phyloP scores from a whole-genome alignment of 1,140 invertebrate species.

The Drosophila virilis region DNA sequence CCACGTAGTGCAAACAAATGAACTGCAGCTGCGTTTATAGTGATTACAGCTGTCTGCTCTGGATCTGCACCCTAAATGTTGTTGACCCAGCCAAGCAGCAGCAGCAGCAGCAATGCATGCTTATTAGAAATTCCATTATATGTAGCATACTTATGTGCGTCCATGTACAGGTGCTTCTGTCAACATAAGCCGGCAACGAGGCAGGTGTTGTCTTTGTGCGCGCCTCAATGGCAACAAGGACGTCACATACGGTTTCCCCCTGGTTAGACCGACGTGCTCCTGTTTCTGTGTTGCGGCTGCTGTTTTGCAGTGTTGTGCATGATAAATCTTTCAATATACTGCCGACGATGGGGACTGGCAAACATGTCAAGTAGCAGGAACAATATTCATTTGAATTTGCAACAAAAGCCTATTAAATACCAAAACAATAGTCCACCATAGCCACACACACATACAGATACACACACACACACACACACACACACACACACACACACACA shows the following conservation, averaged over 20 bases:
- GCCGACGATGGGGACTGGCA: slow-evolving; percentile 29
- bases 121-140: slow-evolving; percentile 83
- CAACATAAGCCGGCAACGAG: slow-evolving; percentile 54
- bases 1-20: slow-evolving; percentile 44
- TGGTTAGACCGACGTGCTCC: slow-evolving; percentile 22
- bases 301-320: slow-evolving; percentile 47
- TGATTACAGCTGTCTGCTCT: slow-evolving; percentile 37
- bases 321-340: slow-evolving; percentile 74
- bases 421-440: slow-evolving; percentile 62
- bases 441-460: slow-evolving; percentile 13
- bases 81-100: slow-evolving; percentile 53
- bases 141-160: slow-evolving; percentile 58
- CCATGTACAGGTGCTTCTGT: slow-evolving; percentile 50
- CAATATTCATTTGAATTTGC: slow-evolving; percentile 67
- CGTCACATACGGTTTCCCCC: slow-evolving; percentile 10
- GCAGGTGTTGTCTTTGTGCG: slow-evolving; percentile 38
- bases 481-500: slow-evolving; percentile 18
- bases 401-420: slow-evolving; percentile 75
- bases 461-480: slow-evolving; percentile 20
- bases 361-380: slow-evolving; percentile 49
- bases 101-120: slow-evolving; percentile 34
- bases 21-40: slow-evolving; percentile 55
- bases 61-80: slow-evolving; percentile 46
- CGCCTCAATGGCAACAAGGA: slow-evolving; percentile 20
- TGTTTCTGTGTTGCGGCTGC: slow-evolving; percentile 10